These are phyloP conservation scores for Mylabris sibirica DNA, from an alignment of 2,888 invertebrate genomes.

Conservation along the genomic window DNA sequence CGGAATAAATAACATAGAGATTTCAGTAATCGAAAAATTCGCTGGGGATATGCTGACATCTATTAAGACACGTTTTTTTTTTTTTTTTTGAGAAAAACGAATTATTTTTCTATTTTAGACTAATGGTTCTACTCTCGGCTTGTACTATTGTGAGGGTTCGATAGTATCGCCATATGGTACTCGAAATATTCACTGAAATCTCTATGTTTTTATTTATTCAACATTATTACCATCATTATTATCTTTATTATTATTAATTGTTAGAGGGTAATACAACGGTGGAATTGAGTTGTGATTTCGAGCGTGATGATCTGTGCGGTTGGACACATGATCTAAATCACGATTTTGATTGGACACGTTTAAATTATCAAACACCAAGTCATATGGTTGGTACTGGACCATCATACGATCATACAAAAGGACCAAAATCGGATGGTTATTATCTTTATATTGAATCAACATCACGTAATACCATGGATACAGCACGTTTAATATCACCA, in stretches of 20 bases:
- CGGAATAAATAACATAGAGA: too few relatives aligned
- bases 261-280: not conserved
- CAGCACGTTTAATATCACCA: slow-evolving; percentile 78
- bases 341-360: slow-evolving; percentile 78
- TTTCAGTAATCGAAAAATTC: too few relatives aligned
- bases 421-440: slow-evolving; percentile 66
- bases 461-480: slow-evolving; percentile 68
- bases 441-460: slow-evolving; percentile 87
- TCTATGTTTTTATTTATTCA: too few relatives aligned
- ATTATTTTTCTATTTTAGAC: too few relatives aligned
- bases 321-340: slow-evolving; percentile 77
- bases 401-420: slow-evolving; percentile 77
- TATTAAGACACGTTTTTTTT: too few relatives aligned
- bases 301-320: slow-evolving; percentile 73
- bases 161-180: too few relatives aligned
- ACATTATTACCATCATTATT: slow-evolving; percentile 13
- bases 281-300: slow-evolving; percentile 68
- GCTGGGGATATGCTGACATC: too few relatives aligned
- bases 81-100: too few relatives aligned
- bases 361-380: slow-evolving; percentile 71
- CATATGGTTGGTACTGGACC: slow-evolving; percentile 76
- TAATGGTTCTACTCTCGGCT: too few relatives aligned
- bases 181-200: too few relatives aligned
- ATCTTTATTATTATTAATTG: not conserved
- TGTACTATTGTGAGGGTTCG: too few relatives aligned